These are phyloP conservation scores for Lophotriccus pileatus DNA, from an alignment of 2,797 vertebrate genomes.

Conservation along the genomic window DNA sequence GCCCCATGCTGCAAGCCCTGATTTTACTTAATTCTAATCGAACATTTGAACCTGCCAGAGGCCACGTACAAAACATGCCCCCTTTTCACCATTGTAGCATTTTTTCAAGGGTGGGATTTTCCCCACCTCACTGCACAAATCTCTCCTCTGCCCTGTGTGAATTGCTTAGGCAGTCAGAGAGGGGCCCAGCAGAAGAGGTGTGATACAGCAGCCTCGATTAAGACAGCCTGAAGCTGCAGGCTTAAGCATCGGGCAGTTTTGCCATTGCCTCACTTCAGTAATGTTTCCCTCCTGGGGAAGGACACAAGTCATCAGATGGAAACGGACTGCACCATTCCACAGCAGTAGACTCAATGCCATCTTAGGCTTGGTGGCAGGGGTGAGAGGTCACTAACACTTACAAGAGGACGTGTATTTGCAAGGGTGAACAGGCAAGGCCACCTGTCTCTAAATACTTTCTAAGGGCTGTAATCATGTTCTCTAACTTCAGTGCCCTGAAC, in stretches of 20 bases:
- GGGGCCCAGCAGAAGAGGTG: neutral
- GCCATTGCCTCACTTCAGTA: neutral
- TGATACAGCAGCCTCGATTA: neutral
- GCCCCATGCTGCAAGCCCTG: neutral
- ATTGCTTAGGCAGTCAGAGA: neutral
- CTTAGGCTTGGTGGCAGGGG: neutral
- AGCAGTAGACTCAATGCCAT: neutral
- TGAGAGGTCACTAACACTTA: neutral
- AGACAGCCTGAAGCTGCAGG: neutral
- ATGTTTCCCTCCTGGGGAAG: neutral
- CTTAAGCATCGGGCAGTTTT: neutral
- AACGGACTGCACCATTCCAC: neutral
- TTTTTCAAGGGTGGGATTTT: neutral
- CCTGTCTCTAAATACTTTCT: neutral
- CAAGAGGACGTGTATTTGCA: neutral
- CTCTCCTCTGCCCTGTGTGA: neutral
- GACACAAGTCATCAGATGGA: neutral
- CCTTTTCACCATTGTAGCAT: neutral
- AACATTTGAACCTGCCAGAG: neutral
- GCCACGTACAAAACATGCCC: neutral
- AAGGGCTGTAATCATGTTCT: neutral
- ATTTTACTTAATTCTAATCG: neutral
- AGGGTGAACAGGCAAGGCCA: neutral
- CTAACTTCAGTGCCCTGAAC: neutral
- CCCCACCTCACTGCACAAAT: neutral